phyloP scores from a whole-genome alignment of 2,797 vertebrate genomes.

The Labeo calbasu region DNA sequence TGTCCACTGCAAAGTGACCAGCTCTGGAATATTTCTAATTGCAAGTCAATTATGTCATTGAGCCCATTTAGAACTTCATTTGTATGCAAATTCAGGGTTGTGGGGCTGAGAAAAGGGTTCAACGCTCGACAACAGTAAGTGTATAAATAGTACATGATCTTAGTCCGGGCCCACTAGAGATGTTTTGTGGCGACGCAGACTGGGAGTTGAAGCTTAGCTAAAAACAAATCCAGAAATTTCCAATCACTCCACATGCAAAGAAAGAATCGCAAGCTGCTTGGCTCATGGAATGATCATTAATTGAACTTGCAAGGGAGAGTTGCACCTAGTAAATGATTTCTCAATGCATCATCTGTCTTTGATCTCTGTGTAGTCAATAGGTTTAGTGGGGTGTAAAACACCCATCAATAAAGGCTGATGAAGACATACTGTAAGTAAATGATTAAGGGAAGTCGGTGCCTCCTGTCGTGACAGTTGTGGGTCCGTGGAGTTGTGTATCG shows the following conservation, averaged over 20 bases:
- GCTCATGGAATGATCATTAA: conserved; percentile 71
- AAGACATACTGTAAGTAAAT: conserved; percentile 60
- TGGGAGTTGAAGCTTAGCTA: background rate
- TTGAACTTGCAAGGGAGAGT: conserved; percentile 72
- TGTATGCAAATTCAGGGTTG: conserved; percentile 83
- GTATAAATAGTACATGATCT: conserved; percentile 69
- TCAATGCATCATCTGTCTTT: conserved; percentile 78
- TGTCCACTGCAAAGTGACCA: conserved; percentile 83
- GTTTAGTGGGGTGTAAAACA: conserved; percentile 75
- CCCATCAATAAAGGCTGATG: conserved; percentile 72
- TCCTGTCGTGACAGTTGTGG: conserved; percentile 52
- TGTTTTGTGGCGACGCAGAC: conserved; percentile 28
- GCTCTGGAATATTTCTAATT: conserved; percentile 85
- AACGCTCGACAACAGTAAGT: conserved; percentile 72
- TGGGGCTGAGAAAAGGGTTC: conserved; percentile 65
- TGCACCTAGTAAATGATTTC: conserved; percentile 79
- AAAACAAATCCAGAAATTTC: background rate
- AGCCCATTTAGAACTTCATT: conserved; percentile 87
- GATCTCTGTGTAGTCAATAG: conserved; percentile 78
- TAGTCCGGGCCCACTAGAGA: conserved; percentile 30
- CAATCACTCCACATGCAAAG: conserved; percentile 28
- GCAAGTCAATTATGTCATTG: conserved; percentile 88
- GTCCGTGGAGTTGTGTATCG: conserved; percentile 19
- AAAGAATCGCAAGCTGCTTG: conserved; percentile 67
- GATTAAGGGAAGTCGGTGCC: conserved; percentile 48